A percentile compares a stretch with the other conserved stretches of the same genome.
phyloP scores from a whole-genome alignment of 2,113 vertebrate species.

The Hemiscyllium ocellatum region DNA sequence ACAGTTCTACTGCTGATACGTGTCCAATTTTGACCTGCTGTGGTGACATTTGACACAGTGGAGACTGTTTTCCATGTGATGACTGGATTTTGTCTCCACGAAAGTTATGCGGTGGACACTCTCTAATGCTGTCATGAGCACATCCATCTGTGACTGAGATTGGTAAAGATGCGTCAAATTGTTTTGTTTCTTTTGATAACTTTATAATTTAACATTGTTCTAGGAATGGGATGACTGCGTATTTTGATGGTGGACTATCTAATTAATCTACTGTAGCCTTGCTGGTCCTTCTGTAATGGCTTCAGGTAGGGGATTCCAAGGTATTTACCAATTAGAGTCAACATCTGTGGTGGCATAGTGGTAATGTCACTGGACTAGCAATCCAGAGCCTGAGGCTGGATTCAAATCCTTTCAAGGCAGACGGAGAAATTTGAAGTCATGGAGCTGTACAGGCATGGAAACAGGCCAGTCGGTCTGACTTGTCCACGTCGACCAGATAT shows the following conservation, averaged over 20 bases:
- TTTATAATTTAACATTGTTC: background rate
- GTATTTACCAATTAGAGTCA: background rate
- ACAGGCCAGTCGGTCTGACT: too few species aligned
- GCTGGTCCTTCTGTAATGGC: background rate
- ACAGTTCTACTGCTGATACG: background rate
- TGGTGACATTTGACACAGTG: too few species aligned
- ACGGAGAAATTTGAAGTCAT: too few species aligned
- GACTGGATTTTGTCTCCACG: background rate
- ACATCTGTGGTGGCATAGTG: background rate
- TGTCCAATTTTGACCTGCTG: background rate
- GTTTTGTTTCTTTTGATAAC: background rate
- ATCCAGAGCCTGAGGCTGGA: too few species aligned
- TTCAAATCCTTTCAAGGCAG: too few species aligned
- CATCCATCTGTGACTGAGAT: background rate
- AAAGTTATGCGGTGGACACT: background rate
- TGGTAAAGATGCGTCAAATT: background rate
- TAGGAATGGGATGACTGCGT: background rate
- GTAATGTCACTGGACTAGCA: too few species aligned
- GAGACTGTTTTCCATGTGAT: too few species aligned
- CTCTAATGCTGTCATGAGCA: background rate
- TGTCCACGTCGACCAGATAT: too few species aligned
- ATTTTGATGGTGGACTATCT: background rate
- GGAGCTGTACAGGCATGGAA: too few species aligned
- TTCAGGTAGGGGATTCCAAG: background rate
- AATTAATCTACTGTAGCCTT: too few species aligned